These are phyloP conservation scores for Trichogramma pretiosum DNA, from an alignment of 1,140 invertebrate genomes.

Conservation along the genomic window DNA sequence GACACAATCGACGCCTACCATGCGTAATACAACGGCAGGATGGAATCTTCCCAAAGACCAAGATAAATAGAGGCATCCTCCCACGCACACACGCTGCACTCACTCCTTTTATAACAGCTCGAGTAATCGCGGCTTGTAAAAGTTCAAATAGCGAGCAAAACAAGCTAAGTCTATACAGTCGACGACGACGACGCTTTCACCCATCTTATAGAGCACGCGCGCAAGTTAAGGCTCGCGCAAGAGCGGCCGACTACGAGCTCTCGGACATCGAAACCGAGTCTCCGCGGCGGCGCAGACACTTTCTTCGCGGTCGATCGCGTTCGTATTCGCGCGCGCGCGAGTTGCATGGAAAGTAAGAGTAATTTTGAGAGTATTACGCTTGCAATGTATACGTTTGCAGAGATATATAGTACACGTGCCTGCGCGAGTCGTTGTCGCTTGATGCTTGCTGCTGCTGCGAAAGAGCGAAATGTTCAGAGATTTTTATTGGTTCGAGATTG, in stretches of 20 bases:
- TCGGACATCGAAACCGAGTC: not conserved
- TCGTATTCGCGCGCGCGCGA: slow-evolving; percentile 1
- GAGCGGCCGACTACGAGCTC: not conserved
- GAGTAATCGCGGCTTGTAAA: too few species aligned
- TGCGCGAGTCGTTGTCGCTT: too few species aligned
- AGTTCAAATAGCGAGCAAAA: too few species aligned
- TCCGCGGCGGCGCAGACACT: not conserved
- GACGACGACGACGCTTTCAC: slow-evolving; percentile 34
- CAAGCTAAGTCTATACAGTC: slow-evolving; percentile 11
- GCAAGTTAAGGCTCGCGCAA: slow-evolving; percentile 1
- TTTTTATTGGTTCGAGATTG: too few species aligned
- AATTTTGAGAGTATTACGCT: too few species aligned
- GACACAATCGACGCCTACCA: not conserved
- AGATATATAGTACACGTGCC: too few species aligned
- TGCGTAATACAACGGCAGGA: not conserved
- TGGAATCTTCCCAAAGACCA: not conserved
- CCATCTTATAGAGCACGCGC: slow-evolving; percentile 21
- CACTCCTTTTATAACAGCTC: too few species aligned
- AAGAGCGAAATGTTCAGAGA: slow-evolving; percentile 15
- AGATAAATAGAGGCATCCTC: not conserved
- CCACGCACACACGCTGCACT: not conserved
- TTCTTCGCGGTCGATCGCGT: not conserved
- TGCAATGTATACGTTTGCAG: too few species aligned
- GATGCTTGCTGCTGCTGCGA: slow-evolving; percentile 8
- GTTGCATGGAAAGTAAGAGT: too few species aligned